phyloP scores from a whole-genome alignment of 2,888 invertebrate species.

The Hedychridium roseum region DNA sequence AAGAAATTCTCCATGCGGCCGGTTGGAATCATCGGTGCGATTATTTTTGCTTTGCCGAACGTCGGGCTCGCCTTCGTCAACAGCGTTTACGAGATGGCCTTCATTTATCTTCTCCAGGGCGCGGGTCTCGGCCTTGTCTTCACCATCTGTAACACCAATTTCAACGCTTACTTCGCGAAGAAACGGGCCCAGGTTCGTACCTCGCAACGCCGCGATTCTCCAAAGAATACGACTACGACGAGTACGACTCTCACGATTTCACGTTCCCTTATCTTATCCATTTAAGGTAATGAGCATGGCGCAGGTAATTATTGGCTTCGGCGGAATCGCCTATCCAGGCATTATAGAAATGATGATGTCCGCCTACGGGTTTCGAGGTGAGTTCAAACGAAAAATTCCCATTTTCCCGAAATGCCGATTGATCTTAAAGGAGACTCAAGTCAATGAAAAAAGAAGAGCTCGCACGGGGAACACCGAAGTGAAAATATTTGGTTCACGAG shows the following conservation, averaged over 20 bases:
- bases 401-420: too few species aligned
- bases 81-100: slow-evolving; percentile 70
- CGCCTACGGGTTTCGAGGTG: slow-evolving; percentile 75
- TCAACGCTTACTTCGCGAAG: slow-evolving; percentile 78
- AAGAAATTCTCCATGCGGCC: slow-evolving; percentile 73
- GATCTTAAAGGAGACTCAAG: too few species aligned
- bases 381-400: too few species aligned
- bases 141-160: slow-evolving; percentile 76
- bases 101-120: slow-evolving; percentile 70
- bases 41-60: slow-evolving; percentile 72
- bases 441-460: too few species aligned
- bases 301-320: slow-evolving; percentile 76
- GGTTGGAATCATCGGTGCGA: slow-evolving; percentile 73
- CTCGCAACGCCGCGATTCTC: too few species aligned
- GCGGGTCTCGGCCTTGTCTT: slow-evolving; percentile 78
- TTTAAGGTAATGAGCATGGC: slow-evolving; percentile 75
- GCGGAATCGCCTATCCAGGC: slow-evolving; percentile 75
- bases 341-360: slow-evolving; percentile 70
- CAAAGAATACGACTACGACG: too few species aligned
- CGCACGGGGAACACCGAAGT: too few species aligned
- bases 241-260: too few species aligned
- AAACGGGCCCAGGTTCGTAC: slow-evolving; percentile 72
- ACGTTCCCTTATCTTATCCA: too few species aligned
- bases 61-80: slow-evolving; percentile 71
- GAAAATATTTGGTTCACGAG: too few species aligned